These are phyloP conservation scores for Euphonia xanthogaster DNA, from an alignment of 2,797 vertebrate species.

Conservation along the genomic window DNA sequence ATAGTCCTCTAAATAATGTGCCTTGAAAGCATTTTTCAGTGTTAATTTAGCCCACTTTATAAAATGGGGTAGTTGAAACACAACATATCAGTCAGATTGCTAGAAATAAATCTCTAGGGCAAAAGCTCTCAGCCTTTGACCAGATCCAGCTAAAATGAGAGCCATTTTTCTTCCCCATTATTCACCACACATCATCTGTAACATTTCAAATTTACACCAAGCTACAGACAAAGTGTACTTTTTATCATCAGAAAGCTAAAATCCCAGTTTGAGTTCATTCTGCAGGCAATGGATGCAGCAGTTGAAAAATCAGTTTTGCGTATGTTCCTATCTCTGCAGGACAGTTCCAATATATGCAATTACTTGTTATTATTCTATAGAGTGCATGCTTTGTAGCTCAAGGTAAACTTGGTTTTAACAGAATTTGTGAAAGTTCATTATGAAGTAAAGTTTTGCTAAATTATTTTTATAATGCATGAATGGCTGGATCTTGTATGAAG, in stretches of 20 bases:
- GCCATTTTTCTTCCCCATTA: not conserved
- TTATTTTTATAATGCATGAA: not conserved
- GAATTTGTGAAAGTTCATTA: not conserved
- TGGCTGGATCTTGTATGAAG: not conserved
- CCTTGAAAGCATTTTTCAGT: not conserved
- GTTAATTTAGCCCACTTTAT: not conserved
- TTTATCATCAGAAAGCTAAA: not conserved
- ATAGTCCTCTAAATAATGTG: not conserved
- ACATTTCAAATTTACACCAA: not conserved
- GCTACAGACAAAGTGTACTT: not conserved
- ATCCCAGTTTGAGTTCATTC: not conserved
- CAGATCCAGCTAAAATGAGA: rapidly evolving
- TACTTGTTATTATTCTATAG: not conserved
- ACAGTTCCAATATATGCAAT: not conserved
- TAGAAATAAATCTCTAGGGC: not conserved
- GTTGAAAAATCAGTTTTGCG: not conserved
- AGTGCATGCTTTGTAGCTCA: not conserved
- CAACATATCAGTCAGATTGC: not conserved
- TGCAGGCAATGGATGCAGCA: not conserved
- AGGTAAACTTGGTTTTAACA: not conserved
- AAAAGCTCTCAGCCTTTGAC: not conserved
- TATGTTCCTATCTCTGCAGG: not conserved
- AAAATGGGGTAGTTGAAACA: not conserved
- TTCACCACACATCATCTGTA: not conserved
- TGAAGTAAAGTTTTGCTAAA: not conserved